Percentiles rank a stretch among this genome's conserved stretches.
Conservation (phyloP, 2,888 invertebrate genomes). For the Drosophila meridiana region DNA sequence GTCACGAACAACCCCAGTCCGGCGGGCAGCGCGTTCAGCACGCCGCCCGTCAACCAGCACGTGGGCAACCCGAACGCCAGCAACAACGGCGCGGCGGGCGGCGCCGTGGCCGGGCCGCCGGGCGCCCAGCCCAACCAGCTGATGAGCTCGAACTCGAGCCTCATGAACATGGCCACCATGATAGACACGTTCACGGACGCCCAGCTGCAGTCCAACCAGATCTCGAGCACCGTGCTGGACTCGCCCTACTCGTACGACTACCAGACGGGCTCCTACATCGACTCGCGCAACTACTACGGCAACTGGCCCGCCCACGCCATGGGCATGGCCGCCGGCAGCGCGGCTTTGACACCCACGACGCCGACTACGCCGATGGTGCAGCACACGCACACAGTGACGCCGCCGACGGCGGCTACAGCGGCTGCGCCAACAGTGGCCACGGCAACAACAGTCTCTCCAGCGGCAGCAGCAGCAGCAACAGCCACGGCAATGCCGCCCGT, state of each 20-base stretch:
- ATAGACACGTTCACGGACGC: constrained; percentile 91
- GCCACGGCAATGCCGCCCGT: constrained; percentile 48
- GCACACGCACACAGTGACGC: constrained; percentile 85
- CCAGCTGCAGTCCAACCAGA: constrained; percentile 93
- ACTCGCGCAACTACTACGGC: constrained; percentile 89
- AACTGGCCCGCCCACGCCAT: constrained; percentile 87
- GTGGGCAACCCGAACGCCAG: constrained; percentile 54
- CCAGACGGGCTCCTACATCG: constrained; percentile 86
- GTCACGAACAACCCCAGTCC: constrained; percentile 87
- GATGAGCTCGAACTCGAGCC: constrained; percentile 86
- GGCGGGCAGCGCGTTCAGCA: constrained; percentile 85
- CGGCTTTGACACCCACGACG: constrained; percentile 58
- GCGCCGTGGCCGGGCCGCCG: constrained; percentile 48
- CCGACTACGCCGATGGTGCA: constrained; percentile 55
- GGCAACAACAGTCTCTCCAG: constrained; percentile 40
- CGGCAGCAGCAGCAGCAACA: constrained; percentile 44
- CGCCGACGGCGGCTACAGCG: constrained; percentile 45
- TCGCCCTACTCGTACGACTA: constrained; percentile 89
- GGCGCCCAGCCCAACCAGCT: constrained; percentile 83
- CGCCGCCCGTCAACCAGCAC: constrained; percentile 84
- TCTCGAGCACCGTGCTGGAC: constrained; percentile 93
- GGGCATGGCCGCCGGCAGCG: constrained; percentile 59
- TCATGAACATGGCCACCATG: constrained; percentile 91
- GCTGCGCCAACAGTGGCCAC: constrained; percentile 36
- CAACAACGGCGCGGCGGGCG: constrained; percentile 33